Conservation (phyloP, 2,797 vertebrate genomes). For the Phataginus tetradactyla region DNA sequence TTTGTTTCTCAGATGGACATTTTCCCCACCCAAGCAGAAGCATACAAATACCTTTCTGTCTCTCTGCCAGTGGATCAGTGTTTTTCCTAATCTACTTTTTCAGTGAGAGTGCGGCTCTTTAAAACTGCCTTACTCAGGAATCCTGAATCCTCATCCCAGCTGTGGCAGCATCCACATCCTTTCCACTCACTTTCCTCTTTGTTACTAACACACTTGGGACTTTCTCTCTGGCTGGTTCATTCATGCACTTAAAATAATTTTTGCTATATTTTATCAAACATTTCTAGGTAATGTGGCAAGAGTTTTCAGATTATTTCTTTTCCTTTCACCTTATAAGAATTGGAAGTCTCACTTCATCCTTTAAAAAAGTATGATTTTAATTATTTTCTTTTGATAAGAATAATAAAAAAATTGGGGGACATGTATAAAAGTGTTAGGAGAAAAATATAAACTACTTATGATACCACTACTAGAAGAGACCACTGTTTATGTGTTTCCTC, state of each 20-base stretch:
- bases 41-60: background rate
- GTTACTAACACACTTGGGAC: background rate
- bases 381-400: slow-evolving; percentile 37
- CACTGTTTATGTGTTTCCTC: background rate
- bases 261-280: background rate
- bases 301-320: background rate
- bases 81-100: background rate
- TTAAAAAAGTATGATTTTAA: slow-evolving; percentile 26
- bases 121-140: background rate
- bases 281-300: background rate
- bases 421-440: background rate
- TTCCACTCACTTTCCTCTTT: background rate
- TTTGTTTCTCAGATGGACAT: background rate
- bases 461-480: background rate
- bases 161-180: background rate
- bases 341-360: background rate
- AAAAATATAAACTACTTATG: background rate
- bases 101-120: background rate
- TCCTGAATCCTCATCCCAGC: background rate
- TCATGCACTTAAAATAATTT: background rate
- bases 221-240: background rate
- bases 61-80: background rate
- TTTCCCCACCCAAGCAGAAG: background rate
- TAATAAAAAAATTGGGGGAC: background rate
- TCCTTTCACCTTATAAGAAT: background rate